Evolutionary conservation across 2,888 invertebrate genomes (phyloP).

Genomic region (Andrena bicolor): DNA sequence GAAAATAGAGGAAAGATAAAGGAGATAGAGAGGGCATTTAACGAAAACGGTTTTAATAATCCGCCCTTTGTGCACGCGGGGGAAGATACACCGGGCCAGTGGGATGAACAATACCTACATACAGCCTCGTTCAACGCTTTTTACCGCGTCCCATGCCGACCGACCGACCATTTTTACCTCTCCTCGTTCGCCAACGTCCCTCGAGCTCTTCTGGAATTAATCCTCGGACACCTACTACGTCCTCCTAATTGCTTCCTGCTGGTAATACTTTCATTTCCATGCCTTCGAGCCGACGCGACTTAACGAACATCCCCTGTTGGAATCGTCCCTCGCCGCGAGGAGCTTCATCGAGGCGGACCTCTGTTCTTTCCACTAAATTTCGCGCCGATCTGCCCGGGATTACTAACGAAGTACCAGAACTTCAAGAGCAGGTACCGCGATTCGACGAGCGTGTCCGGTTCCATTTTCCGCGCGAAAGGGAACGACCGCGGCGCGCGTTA

Average conservation of each 20-base stretch:
- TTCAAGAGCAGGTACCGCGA: background rate
- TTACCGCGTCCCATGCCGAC: constrained; percentile 13
- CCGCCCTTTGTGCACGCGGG: constrained; percentile 6
- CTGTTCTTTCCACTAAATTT: background rate
- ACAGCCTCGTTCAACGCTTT: constrained; percentile 27
- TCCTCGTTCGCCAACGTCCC: constrained; percentile 43
- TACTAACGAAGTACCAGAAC: background rate
- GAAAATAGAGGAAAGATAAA: background rate
- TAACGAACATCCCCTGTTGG: constrained; percentile 61
- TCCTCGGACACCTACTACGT: constrained; percentile 68
- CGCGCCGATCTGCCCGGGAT: background rate
- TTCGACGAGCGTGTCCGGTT: background rate
- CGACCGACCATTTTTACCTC: constrained; percentile 31
- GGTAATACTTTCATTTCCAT: constrained; percentile 75
- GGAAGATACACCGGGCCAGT: background rate
- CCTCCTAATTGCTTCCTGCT: constrained; percentile 73
- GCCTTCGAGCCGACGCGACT: constrained; percentile 46
- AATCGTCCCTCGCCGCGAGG: constrained; percentile 1
- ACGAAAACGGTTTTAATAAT: constrained; percentile 6
- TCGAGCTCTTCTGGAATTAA: constrained; percentile 71
- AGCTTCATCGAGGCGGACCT: background rate
- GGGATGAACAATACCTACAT: constrained; percentile 1
- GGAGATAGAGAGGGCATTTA: background rate
- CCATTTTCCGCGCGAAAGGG: background rate
- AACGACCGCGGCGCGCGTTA: constrained; percentile 10